Base-by-base conservation (phyloP, 2,888 invertebrate species). In the Koerneria pararmatus region DNA sequence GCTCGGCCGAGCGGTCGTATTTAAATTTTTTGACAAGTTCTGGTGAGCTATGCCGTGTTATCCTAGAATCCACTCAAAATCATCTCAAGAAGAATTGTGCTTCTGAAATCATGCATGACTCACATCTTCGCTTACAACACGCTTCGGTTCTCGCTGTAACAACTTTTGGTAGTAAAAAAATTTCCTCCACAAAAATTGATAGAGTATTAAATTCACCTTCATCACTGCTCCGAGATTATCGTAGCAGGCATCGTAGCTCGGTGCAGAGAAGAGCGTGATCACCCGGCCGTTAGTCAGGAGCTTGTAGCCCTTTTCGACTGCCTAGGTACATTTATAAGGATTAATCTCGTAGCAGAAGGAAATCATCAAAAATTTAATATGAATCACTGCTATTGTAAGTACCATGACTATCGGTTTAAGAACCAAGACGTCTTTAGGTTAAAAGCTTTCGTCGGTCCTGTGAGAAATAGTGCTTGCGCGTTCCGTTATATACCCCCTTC, bases 231-330 rank as follows among this genome's bases (percentile, higher is more conserved):
- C 70, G 15, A 68, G 51, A 53, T 70, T 70, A 31, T 68, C 66
- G 58, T 66, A 70, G 19, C 46, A 34, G 29, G 65, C 63, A 8
- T 65, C 49, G 60, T 68, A 68, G 41, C 70, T 65, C 37, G 70
- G 68, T n/a, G 70, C 70, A 19, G 58, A 58, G 68, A 70, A 70
- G 35, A 70, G 54, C 32, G 68, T 70, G 51, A 70, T 31, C n/a
- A 70, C 70, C 15, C 59, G 37, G 32, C 63, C 37, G 29, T 66
- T 66, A 48, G 66, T 63, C 35, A 51, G 59, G 64, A 66, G 68
- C 31, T 64, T 54, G 54, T 37, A 61, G 15, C 70, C 70, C 29
- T 57, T 65, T 31, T 71, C 70, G 37, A 68, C 66, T 24, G 61
- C 48, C 69, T 69, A n/a, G 32, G 27, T 31, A 41, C 19, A 41